phyloP scores from a whole-genome alignment of 64 coral and sea anemone genomes.

The Montipora cactus region DNA sequence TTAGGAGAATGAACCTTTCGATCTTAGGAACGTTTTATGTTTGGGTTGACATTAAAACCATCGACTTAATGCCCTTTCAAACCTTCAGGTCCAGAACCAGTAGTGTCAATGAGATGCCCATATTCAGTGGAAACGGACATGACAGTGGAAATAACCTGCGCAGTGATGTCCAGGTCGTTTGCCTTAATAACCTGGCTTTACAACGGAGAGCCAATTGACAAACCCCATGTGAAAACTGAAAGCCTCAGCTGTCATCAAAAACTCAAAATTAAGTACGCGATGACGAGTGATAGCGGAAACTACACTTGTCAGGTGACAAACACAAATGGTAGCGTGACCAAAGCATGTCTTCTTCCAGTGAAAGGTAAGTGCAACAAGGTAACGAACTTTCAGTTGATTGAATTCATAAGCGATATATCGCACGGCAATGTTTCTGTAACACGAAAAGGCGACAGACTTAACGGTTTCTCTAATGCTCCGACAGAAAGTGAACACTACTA shows the following conservation, averaged over 20 bases:
- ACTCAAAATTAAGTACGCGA: slow-evolving; percentile 10
- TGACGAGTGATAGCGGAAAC: not conserved
- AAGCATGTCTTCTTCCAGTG: not conserved
- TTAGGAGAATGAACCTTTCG: too few species aligned
- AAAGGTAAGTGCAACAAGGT: not conserved
- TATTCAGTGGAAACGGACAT: not conserved
- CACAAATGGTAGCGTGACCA: not conserved
- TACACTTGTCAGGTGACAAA: slow-evolving; percentile 10
- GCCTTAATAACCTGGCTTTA: not conserved
- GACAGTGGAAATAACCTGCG: not conserved
- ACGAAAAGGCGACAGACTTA: too few species aligned
- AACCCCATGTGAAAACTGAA: not conserved
- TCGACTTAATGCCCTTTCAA: not conserved
- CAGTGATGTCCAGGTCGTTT: not conserved
- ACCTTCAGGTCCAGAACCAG: not conserved
- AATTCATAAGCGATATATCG: too few species aligned
- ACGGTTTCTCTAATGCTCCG: too few species aligned
- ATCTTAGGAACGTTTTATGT: too few species aligned
- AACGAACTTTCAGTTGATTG: too few species aligned
- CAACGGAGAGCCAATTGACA: not conserved
- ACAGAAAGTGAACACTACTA: too few species aligned
- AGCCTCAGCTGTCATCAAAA: not conserved
- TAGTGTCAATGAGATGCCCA: not conserved
- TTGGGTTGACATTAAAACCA: too few species aligned
- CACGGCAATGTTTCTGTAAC: too few species aligned